Evolutionary conservation across 2,888 invertebrate species (phyloP), one percentile per base, ranked within the genome.

Genomic region (Caenorhabditis macrosperma): DNA sequence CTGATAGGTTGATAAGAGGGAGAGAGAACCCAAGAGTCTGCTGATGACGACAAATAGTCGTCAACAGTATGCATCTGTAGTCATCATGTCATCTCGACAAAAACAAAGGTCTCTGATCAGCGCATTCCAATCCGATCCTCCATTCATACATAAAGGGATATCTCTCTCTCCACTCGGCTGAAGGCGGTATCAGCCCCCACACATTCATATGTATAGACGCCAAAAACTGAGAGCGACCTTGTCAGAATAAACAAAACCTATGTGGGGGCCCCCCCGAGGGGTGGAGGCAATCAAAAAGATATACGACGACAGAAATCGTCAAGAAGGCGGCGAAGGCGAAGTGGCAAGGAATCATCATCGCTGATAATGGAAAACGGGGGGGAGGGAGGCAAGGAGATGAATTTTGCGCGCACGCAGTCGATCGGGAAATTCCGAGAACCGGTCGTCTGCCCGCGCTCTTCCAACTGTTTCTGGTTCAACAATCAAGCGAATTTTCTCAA

Each of bases 401-500:
- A 69, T 60, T 69, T 69, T 69, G 41, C n/a, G 20, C 26, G 24
- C 26, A 20, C 28, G 28, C 17, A 20, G 24, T 17, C 63, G 24
- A n/a, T 71, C 71, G 71, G 48, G 61, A 64, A 61, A 63, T 71
- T 60, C 54, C 48, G 61, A 72, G 52, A 72, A 72, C 72, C 72
- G 63, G 72, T 72, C 63, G 46, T 26, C n/a, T 44, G 38, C 38
- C 52, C 61, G 17, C 46, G 17, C 28, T 46, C 50, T 26, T 60
- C 68, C 17, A 38, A 28, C 54, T 20, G 55, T 63, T 72, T 63
- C 72, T 72, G 72, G 72, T 72, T 72, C 64, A 72, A 64, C 64
- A 72, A 64, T 64, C 72, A 71, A 26, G 35, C 24, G 54, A 55
- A 55, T 54, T 24, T 57, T 10, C 22, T 46, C 46, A 72, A 72